Base-by-base conservation (phyloP, 2,797 vertebrate genomes). In the Diplodus sargus region DNA sequence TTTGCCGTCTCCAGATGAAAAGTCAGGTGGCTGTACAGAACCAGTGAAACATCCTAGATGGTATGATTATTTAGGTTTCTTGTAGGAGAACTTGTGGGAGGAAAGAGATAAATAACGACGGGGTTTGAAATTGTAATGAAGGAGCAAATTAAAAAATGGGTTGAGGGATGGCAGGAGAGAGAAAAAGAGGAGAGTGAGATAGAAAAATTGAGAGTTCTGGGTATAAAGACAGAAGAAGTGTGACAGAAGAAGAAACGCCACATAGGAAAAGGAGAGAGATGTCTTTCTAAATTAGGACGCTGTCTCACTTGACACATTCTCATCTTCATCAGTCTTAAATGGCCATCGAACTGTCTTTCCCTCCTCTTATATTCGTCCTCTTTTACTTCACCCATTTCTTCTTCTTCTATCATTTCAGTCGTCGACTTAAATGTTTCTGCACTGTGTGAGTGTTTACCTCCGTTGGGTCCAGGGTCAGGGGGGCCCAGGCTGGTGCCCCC, bases 381-480 rank as follows among this genome's bases (percentile, higher is more conserved):
- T 45, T 13, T 4, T 51, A n/a, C 43, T 76, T 56, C 75, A 74
- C 64, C 65, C 12, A 48, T 54, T 28, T 28, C 28, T 69, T 57
- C 14, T 63, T 52, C 43, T 59, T 57, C 34, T 53, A 61, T 65
- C 58, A 12, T 64, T 60, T 12, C 54, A 78, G 39, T 74, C 57
- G 67, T 10, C 17, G 9, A 18, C 17, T 52, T 42, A 18, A 5
- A 20, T 7, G 4, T 34, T 10, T 22, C 2, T 3, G 20, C 4
- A 5, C 14, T 14, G 51, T 8, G 56, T 3, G 23, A 20, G 6
- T 22, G 4, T 53, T 61, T 79, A 99, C 98, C 98, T 97, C 98
- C 97, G 30, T 95, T 96, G 39, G 97, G 98, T 49, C 97, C 97
- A 0, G 97, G 97, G 76, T 97, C 97, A 1, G 97, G 97, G 39